Percentiles rank a stretch among this genome's conserved stretches.
Conservation (phyloP, 2,113 vertebrate genomes). For the Menura novaehollandiae region DNA sequence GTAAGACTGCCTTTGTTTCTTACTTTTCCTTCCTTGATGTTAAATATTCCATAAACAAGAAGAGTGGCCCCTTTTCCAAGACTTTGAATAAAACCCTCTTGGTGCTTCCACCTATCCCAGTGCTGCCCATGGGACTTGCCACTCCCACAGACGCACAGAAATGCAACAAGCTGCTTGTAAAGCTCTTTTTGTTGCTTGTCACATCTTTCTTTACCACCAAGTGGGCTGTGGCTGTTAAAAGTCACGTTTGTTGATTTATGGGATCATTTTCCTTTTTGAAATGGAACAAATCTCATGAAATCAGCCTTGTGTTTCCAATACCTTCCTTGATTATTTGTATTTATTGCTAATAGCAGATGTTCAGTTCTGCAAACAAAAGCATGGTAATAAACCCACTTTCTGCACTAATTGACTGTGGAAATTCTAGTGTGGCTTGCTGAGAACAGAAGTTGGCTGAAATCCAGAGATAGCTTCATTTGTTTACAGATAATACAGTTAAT, state of each 20-base stretch:
- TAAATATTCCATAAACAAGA: neutral
- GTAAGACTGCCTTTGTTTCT: slow-evolving; percentile 61
- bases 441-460: neutral
- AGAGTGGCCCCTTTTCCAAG: neutral
- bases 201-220: neutral
- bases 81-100: neutral
- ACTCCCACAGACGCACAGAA: neutral
- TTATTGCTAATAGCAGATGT: neutral
- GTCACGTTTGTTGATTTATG: neutral
- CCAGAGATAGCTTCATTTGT: neutral
- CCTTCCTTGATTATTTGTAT: neutral
- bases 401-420: neutral
- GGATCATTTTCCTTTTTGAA: neutral
- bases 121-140: neutral
- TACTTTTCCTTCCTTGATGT: neutral
- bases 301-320: neutral
- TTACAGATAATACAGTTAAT: neutral
- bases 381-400: neutral
- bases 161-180: neutral
- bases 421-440: neutral
- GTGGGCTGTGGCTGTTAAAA: neutral
- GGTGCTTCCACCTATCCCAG: neutral
- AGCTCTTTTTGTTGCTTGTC: neutral
- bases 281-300: neutral
- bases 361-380: neutral